Percentiles rank a stretch among this genome's conserved stretches.
phyloP scores from a whole-genome alignment of 2,113 vertebrate species.

The Tonatia bakeri region DNA sequence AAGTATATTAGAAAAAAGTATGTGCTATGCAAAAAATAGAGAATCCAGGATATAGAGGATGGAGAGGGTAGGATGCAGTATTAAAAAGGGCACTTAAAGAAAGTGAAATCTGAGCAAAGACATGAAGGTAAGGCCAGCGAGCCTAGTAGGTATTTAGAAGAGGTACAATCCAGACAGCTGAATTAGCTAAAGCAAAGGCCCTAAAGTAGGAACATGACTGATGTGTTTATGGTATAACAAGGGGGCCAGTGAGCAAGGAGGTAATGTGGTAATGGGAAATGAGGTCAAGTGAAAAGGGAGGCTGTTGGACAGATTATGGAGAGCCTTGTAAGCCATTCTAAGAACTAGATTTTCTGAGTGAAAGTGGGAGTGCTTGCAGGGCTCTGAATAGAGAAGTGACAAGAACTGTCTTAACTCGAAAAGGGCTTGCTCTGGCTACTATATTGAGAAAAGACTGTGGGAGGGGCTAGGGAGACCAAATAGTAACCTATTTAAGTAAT shows the following conservation, averaged over 20 bases:
- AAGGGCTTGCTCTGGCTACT: neutral
- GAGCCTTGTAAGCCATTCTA: neutral
- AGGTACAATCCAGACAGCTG: neutral
- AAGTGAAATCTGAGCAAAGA: slow-evolving; percentile 11
- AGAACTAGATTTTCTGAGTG: neutral
- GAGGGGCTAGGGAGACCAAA: neutral
- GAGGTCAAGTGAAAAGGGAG: neutral
- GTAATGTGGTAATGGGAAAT: neutral
- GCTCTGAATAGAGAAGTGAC: neutral
- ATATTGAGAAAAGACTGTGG: neutral
- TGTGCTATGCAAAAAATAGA: neutral
- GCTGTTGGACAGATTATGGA: neutral
- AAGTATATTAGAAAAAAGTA: neutral
- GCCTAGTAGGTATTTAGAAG: neutral
- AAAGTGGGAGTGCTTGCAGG: neutral
- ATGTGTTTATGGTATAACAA: neutral
- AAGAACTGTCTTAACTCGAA: neutral
- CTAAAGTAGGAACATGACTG: neutral
- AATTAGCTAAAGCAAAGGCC: neutral
- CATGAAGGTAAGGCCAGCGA: neutral
- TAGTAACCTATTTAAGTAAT: neutral
- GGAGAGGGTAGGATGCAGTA: neutral
- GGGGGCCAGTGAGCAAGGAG: neutral
- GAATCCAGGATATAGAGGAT: neutral
- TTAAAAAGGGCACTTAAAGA: neutral